phyloP scores from a whole-genome alignment of 2,113 vertebrate species.

The Smithornis capensis region DNA sequence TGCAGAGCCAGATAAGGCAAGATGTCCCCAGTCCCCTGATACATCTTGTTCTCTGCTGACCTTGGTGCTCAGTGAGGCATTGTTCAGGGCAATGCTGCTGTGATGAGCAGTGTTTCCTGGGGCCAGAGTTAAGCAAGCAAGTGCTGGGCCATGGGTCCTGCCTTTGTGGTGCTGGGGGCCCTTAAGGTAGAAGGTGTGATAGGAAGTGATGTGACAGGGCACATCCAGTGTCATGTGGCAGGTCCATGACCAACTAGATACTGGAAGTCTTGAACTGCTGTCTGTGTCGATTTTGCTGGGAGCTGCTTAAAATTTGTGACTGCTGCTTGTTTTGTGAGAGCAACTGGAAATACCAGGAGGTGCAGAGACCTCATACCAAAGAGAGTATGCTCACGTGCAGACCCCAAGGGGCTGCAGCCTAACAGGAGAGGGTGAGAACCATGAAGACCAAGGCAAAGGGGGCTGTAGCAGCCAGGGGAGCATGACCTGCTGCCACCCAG shows the following conservation, averaged over 20 bases:
- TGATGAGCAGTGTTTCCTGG: rapidly evolving
- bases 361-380: rapidly evolving
- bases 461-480: neutral
- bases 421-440: rapidly evolving
- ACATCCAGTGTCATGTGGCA: neutral
- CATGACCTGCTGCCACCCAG: rapidly evolving
- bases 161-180: rapidly evolving
- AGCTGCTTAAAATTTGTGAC: neutral
- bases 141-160: neutral
- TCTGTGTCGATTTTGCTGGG: too few species aligned
- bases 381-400: rapidly evolving
- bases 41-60: rapidly evolving
- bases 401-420: rapidly evolving
- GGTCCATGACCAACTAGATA: rapidly evolving
- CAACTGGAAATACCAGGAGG: neutral
- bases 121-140: neutral
- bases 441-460: neutral
- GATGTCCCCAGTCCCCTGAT: rapidly evolving
- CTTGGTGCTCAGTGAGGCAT: rapidly evolving
- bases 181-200: neutral
- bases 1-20: neutral
- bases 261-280: neutral
- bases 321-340: neutral
- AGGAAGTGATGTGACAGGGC: neutral
- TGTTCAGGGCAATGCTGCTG: rapidly evolving